phyloP scores from a whole-genome alignment of 2,797 vertebrate species.

The Molossus alvarezi region DNA sequence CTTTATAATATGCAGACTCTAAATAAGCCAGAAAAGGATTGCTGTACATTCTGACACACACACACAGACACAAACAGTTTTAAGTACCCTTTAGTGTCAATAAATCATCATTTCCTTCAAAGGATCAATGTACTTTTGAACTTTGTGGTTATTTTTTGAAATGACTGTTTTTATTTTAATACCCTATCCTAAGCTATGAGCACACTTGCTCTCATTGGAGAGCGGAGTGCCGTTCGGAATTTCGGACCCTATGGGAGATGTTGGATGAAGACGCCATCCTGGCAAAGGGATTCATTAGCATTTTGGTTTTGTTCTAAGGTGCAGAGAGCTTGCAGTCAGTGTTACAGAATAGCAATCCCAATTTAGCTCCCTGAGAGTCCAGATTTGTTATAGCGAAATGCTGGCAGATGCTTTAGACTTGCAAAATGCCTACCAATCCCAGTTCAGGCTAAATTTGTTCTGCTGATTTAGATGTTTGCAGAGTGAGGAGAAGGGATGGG shows the following conservation, averaged over 20 bases:
- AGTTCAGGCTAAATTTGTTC: slow-evolving; percentile 15
- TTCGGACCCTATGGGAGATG: not conserved
- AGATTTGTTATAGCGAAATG: slow-evolving; percentile 71
- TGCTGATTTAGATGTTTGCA: slow-evolving; percentile 61
- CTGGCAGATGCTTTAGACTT: slow-evolving; percentile 65
- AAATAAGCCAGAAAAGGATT: not conserved
- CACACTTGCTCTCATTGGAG: not conserved
- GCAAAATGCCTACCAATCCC: slow-evolving; percentile 54
- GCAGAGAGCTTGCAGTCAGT: not conserved
- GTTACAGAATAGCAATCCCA: slow-evolving; percentile 19
- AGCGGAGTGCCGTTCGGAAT: not conserved
- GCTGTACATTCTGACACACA: not conserved
- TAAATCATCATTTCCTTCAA: slow-evolving; percentile 10
- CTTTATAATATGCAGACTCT: not conserved
- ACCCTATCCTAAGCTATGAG: not conserved
- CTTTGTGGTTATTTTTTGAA: slow-evolving; percentile 24
- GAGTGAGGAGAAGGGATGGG: not conserved
- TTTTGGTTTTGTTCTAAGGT: slow-evolving; percentile 1
- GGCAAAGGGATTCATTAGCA: not conserved
- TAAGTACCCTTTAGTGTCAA: slow-evolving; percentile 20
- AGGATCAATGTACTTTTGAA: slow-evolving; percentile 30
- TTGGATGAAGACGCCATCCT: not conserved
- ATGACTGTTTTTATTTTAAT: slow-evolving; percentile 14
- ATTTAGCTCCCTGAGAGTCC: slow-evolving; percentile 9
- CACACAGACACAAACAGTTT: not conserved